Evolutionary conservation across 2,888 invertebrate species (phyloP).

Genomic region (Mythimna albipuncta): DNA sequence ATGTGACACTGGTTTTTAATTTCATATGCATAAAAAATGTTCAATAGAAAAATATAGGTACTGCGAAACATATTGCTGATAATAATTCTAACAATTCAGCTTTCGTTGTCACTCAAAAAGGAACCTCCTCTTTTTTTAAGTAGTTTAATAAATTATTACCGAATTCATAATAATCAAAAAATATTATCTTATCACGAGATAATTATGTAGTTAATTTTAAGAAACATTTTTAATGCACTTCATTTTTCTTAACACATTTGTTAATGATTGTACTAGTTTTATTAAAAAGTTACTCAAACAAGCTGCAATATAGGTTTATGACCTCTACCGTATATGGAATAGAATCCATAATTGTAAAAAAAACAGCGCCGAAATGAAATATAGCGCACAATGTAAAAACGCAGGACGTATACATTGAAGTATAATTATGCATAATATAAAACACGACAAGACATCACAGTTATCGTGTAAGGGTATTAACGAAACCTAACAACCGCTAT

Average conservation of each 20-base stretch:
- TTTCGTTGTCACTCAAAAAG: slow-evolving; percentile 27
- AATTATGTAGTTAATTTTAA: slow-evolving; percentile 2
- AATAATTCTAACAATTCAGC: background rate
- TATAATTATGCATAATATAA: slow-evolving; percentile 6
- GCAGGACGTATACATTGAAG: slow-evolving; percentile 18
- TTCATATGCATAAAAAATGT: background rate
- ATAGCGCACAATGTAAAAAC: slow-evolving; percentile 20
- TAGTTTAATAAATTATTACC: slow-evolving; percentile 15
- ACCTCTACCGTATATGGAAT: background rate
- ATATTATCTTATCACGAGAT: slow-evolving; percentile 1
- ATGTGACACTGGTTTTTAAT: slow-evolving; percentile 9
- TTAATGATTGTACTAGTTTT: slow-evolving; percentile 13
- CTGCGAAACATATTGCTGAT: background rate
- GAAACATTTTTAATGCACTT: slow-evolving; percentile 12
- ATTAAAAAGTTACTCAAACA: slow-evolving; percentile 16
- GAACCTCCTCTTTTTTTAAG: too few relatives aligned
- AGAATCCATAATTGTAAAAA: background rate
- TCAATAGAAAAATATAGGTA: background rate
- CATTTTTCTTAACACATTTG: slow-evolving; percentile 23
- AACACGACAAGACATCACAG: slow-evolving; percentile 67
- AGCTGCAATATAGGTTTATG: background rate
- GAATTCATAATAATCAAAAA: slow-evolving; percentile 30
- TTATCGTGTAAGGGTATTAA: slow-evolving; percentile 52
- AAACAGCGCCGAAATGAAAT: slow-evolving; percentile 15
- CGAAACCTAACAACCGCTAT: slow-evolving; percentile 35